These are phyloP conservation scores for Halcyon chelicuti DNA, from an alignment of 2,797 vertebrate species.

Conservation along the genomic window DNA sequence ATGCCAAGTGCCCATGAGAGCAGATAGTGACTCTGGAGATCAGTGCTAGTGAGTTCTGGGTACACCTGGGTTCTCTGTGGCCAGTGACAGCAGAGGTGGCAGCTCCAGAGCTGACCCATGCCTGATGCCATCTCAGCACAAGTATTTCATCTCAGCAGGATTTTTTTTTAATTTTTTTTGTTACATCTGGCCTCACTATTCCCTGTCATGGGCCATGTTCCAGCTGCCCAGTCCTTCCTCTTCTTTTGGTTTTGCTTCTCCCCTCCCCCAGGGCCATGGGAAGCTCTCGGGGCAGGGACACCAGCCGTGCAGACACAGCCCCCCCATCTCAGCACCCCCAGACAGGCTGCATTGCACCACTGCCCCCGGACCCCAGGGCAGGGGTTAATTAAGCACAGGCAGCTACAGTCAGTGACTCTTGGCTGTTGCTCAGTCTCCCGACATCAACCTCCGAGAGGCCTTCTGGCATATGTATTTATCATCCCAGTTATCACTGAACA, in stretches of 20 bases:
- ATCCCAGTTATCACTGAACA: conserved; percentile 26
- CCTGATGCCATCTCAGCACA: background rate
- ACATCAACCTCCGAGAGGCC: background rate
- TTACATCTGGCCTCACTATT: background rate
- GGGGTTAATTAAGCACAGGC: background rate
- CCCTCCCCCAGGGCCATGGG: fast-evolving
- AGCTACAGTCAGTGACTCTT: background rate
- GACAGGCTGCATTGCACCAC: background rate
- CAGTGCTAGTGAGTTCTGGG: background rate
- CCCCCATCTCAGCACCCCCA: background rate
- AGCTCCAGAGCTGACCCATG: background rate
- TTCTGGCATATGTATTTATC: conserved; percentile 38
- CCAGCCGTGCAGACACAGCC: background rate
- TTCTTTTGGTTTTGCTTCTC: background rate
- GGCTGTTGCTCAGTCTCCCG: background rate
- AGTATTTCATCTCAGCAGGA: background rate
- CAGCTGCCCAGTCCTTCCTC: background rate
- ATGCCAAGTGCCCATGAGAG: background rate
- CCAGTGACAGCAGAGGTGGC: background rate
- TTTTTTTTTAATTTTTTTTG: background rate
- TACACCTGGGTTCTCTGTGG: background rate
- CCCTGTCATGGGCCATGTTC: background rate
- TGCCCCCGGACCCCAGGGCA: background rate
- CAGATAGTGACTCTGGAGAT: background rate
- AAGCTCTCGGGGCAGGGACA: background rate